phyloP scores from a whole-genome alignment of 2,797 vertebrate genomes.

The Sebastes wilsoni region DNA sequence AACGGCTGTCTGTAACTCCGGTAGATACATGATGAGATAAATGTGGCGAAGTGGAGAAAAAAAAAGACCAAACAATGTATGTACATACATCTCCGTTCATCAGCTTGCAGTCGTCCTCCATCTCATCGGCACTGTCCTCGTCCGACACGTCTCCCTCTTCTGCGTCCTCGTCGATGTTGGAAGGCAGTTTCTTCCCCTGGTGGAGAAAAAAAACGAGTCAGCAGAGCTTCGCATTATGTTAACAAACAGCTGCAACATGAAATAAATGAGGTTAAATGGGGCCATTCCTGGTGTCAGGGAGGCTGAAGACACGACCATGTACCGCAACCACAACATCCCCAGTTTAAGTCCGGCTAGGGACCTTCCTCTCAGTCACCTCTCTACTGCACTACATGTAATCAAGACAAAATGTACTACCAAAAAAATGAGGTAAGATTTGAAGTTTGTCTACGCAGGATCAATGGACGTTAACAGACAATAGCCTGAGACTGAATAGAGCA shows the following conservation, averaged over 20 bases:
- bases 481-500: neutral
- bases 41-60: neutral
- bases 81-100: constrained; percentile 95
- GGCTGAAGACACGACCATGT: neutral
- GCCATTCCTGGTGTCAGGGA: neutral
- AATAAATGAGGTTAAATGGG: neutral
- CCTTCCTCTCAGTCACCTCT: neutral
- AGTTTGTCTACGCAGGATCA: neutral
- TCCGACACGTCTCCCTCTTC: constrained; percentile 98
- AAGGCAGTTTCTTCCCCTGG: constrained; percentile 96
- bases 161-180: constrained; percentile 91
- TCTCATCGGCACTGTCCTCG: constrained; percentile 98
- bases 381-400: neutral
- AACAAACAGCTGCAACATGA: neutral
- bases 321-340: neutral
- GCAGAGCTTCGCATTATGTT: neutral
- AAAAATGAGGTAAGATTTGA: neutral
- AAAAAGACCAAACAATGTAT: constrained; percentile 14
- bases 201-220: neutral
- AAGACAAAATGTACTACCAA: neutral
- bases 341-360: neutral
- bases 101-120: constrained; percentile 96
- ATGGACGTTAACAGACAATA: neutral
- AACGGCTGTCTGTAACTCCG: neutral
- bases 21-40: neutral